Evolutionary conservation across 1,140 invertebrate species (phyloP), one percentile per base, ranked within the genome.

Genomic region (Tetramorium parvispinum): DNA sequence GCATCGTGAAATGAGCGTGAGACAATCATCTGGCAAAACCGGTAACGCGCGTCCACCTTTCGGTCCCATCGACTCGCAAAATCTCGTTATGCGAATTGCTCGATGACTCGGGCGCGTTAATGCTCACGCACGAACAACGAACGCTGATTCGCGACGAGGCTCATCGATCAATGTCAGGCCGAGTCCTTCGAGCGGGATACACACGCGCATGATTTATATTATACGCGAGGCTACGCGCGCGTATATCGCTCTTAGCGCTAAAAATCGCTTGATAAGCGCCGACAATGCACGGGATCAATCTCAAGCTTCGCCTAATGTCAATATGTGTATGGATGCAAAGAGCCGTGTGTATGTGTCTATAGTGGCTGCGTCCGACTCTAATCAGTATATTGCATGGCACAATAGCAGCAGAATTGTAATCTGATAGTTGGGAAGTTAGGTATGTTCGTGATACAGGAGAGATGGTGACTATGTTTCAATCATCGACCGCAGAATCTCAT

Each of bases 131-230:
- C 87, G 43, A 59, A 49, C 40, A 49, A 68, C 46, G 24, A 57
- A 27, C 81, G 70, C 8, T 53, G 55, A 85, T 83, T 76, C 51
- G 77, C 68, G 76, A 68, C 71, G 55, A 21, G 59, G 59, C 49
- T 81, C 85, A 89, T 89, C 85, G 77, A 89, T 89, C 88, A 89
- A 85, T 73, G 88, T 89, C 85, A 57, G 8, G 16, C 68, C n/a
- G 27, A 51, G 57, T 85, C 75, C 85, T 88, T 78, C 70, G 71
- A 65, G 65, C 59, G 49, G 61, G 59, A 40, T 70, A 73, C 53
- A 37, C 70, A 57, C 49, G 27, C 57, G 61, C 4, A 27, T 75
- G 65, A 89, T 89, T 89, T 89, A 88, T 85, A 86, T 55, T 76
- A 61, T 59, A 57, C 13, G 24, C 40, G 6, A 27, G n/a, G 5